phyloP scores from a whole-genome alignment of 2,888 invertebrate species.

The Leptinotarsa juncta region DNA sequence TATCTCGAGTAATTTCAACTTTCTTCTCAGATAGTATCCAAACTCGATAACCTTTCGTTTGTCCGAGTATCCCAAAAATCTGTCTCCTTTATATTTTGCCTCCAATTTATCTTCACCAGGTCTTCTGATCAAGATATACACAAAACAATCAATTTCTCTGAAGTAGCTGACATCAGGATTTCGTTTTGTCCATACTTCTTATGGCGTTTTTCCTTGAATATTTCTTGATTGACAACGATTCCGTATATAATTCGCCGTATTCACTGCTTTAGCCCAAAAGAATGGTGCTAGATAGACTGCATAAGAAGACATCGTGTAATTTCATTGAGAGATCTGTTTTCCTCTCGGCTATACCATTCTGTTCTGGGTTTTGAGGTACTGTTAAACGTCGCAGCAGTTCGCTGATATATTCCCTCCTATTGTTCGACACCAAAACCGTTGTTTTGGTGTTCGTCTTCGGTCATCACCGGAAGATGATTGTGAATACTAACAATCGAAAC shows the following conservation, averaged over 20 bases:
- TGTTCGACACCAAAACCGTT: conserved; percentile 20
- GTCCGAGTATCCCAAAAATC: neutral
- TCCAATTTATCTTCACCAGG: conserved; percentile 49
- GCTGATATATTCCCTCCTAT: no score
- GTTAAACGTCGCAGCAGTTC: neutral
- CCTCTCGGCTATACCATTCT: neutral
- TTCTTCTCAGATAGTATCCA: neutral
- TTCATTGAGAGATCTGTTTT: neutral
- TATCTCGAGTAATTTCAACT: neutral
- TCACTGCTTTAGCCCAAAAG: no score
- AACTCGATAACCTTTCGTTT: neutral
- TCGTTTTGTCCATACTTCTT: conserved; percentile 43
- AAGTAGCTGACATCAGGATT: no score
- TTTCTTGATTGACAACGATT: no score
- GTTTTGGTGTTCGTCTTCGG: neutral
- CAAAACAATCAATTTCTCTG: conserved; percentile 12
- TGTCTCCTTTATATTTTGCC: neutral
- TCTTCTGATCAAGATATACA: neutral
- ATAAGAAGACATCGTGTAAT: neutral
- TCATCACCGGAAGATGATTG: no score
- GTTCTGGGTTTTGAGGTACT: neutral
- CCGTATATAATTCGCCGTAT: no score
- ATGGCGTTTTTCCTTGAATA: conserved; percentile 37
- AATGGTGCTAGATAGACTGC: neutral
- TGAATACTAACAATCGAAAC: no score